Percentiles rank a stretch among this genome's conserved stretches.
Conservation (phyloP, 1,140 invertebrate species). For the Drepana arcuata region DNA sequence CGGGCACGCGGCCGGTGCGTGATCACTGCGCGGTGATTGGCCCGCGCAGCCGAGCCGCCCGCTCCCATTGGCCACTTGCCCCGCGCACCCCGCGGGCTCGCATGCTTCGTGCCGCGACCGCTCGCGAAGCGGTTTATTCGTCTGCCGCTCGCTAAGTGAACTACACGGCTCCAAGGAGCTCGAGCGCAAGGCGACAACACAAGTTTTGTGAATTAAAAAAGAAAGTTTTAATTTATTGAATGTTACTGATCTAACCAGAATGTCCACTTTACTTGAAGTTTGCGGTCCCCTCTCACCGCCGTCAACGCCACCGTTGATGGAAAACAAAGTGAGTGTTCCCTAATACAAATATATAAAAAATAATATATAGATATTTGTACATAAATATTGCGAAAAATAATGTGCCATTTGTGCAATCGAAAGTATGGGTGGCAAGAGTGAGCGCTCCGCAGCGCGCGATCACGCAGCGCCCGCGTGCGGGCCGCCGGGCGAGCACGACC, state of each 20-base stretch:
- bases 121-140: constrained; percentile 61
- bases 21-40: constrained; percentile 68
- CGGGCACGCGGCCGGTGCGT: constrained; percentile 68
- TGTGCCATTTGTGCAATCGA: constrained; percentile 45
- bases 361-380: too few relatives aligned
- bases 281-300: constrained; percentile 68
- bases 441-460: constrained; percentile 33
- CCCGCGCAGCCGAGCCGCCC: constrained; percentile 42
- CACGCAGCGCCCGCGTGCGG: constrained; percentile 54
- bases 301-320: constrained; percentile 67
- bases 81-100: constrained; percentile 20
- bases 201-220: constrained; percentile 64
- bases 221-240: constrained; percentile 55
- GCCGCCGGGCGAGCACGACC: constrained; percentile 22
- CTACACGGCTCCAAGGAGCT: constrained; percentile 32
- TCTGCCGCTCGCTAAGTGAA: constrained; percentile 43
- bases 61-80: constrained; percentile 20
- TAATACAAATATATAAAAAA: constrained; percentile 3
- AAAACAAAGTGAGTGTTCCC: constrained; percentile 63
- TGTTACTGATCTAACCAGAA: constrained; percentile 41
- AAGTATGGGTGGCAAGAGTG: constrained; percentile 33
- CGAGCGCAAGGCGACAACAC: constrained; percentile 26
- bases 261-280: constrained; percentile 58
- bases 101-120: constrained; percentile 38
- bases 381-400: constrained; percentile 19